Evolutionary conservation across 2,797 vertebrate genomes (phyloP), one percentile per base, ranked within the genome.

Genomic region (Muscicapa comitata): DNA sequence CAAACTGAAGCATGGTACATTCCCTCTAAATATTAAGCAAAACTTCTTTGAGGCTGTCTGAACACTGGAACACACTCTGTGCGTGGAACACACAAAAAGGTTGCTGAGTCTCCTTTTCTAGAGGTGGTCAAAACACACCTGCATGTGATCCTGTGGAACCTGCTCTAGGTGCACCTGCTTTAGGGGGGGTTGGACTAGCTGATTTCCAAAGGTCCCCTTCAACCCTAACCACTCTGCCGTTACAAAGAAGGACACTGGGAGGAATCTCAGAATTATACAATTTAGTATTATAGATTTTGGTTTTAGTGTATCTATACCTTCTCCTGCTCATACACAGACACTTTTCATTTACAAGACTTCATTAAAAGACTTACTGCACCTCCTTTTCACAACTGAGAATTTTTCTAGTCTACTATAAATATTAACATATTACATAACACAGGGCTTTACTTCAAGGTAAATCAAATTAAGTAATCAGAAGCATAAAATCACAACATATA

Each of bases 51-150:
- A 71, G 50, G 12, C 17, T 70, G 48, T 24, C 65, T 3, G 15
- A 87, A 21, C 58, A 28, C 23, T 37, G 37, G 16, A 78, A 63
- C 28, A 78, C 5, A 23, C 7, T 28, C 45, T 47, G 45, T 47
- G 45, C 23, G 12, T 45, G 21, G 45, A 47, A 47, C 45, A 23
- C 21, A 47, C 23, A 57, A 28, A 55, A 6, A n/a, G 10, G 43
- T 1, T 50, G 37, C 23, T 0, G 2, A 42, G 37, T 43, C 31
- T 63, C 37, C 50, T 55, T 42, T 40, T 17, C 58, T 24, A 42
- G 12, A 63, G 23, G 28, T 28, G 23, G 26, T 55, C 12, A 63
- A 50, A 63, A 65, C 7, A 48, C 0, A 0, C 10, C 16, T 17
- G 43, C 45, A 37, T 4, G 16, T 6, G 23, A 65, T 37, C 11